Conservation (phyloP, 2,888 invertebrate species). For the Coleophora deauratella region DNA sequence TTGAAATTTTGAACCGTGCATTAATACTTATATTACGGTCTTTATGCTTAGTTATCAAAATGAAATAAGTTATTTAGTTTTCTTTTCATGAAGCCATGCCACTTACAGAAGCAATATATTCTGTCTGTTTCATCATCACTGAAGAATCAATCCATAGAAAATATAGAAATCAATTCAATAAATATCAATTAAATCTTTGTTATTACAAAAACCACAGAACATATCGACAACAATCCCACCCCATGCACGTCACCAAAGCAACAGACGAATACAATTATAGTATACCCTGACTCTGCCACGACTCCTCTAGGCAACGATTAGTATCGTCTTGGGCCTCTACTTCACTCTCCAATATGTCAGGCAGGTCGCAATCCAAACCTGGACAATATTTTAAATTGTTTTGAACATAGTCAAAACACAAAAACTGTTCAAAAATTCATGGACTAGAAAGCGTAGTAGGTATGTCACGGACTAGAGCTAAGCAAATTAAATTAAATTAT, state of each 20-base stretch:
- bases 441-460: constrained; percentile 25
- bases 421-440: constrained; percentile 36
- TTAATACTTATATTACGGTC: not conserved
- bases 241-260: constrained; percentile 53
- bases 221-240: constrained; percentile 31
- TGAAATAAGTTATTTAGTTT: not conserved
- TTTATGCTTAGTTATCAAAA: not conserved
- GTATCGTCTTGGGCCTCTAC: constrained; percentile 63
- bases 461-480: too few relatives aligned
- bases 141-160: too few relatives aligned
- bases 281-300: constrained; percentile 69
- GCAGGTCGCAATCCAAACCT: constrained; percentile 67
- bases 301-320: constrained; percentile 73
- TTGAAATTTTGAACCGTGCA: constrained; percentile 39
- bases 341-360: constrained; percentile 66
- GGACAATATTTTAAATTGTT: constrained; percentile 50
- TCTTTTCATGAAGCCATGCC: constrained; percentile 26
- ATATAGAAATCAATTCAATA: too few relatives aligned
- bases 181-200: too few relatives aligned
- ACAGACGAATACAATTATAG: constrained; percentile 29
- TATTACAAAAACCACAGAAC: constrained; percentile 13
- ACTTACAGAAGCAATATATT: constrained; percentile 12
- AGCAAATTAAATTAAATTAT: too few relatives aligned
- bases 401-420: too few relatives aligned
- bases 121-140: too few relatives aligned